phyloP scores from a whole-genome alignment of 2,797 vertebrate genomes.

The Rachycentron canadum region DNA sequence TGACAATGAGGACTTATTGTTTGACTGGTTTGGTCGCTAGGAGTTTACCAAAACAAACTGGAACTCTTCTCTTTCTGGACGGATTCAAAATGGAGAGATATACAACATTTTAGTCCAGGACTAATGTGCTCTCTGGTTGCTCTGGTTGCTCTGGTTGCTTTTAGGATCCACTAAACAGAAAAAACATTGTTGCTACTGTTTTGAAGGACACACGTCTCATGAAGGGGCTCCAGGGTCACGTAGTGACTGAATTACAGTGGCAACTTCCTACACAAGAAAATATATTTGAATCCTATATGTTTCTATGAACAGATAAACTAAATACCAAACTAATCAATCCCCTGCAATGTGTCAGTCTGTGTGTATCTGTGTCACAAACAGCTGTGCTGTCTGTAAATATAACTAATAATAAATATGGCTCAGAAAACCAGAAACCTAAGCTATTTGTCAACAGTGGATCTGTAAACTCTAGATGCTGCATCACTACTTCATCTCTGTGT shows the following conservation, averaged over 20 bases:
- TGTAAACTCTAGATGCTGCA: constrained; percentile 16
- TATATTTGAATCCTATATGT: constrained; percentile 41
- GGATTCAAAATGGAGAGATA: neutral
- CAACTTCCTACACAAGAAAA: constrained; percentile 43
- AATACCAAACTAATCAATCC: constrained; percentile 59
- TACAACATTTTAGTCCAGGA: constrained; percentile 23
- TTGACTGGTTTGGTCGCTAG: constrained; percentile 1
- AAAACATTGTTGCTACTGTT: constrained; percentile 24
- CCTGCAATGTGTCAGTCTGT: constrained; percentile 40
- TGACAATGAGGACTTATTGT: constrained; percentile 14
- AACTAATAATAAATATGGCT: constrained; percentile 73
- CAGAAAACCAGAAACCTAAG: constrained; percentile 15
- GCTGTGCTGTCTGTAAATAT: constrained; percentile 83
- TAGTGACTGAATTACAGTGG: constrained; percentile 10
- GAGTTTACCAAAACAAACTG: constrained; percentile 13
- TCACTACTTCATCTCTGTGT: constrained; percentile 7
- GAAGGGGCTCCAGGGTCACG: constrained; percentile 6
- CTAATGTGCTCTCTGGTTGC: constrained; percentile 6
- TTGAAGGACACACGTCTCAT: neutral
- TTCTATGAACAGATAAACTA: constrained; percentile 49
- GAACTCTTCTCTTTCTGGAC: constrained; percentile 18
- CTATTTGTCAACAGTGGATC: constrained; percentile 5
- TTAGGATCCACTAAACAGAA: constrained; percentile 1
- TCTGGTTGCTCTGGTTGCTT: too few relatives aligned
- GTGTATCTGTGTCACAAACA: constrained; percentile 70